These are phyloP conservation scores for Cercopithecus mona DNA, from an alignment of 2,113 vertebrate genomes.

Conservation along the genomic window DNA sequence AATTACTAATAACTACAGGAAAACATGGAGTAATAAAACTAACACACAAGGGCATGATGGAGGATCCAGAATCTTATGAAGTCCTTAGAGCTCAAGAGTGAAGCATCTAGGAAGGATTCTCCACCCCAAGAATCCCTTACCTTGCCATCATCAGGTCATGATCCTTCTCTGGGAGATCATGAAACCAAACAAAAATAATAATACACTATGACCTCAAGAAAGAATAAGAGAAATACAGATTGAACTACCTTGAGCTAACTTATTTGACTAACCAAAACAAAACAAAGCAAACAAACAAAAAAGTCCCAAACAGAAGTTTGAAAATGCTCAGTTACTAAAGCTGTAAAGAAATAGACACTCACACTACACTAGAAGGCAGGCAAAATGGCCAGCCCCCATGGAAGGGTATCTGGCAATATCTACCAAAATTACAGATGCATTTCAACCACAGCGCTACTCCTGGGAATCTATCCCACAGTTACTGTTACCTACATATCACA, in stretches of 20 bases:
- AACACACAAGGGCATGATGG: neutral
- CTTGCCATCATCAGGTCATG: neutral
- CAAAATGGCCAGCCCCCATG: neutral
- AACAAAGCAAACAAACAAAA: neutral
- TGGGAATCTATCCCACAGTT: neutral
- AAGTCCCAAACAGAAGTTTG: neutral
- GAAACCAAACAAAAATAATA: slow-evolving; percentile 20
- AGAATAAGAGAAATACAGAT: neutral
- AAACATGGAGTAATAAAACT: neutral
- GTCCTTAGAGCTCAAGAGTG: neutral
- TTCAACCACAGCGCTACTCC: neutral
- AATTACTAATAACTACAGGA: neutral
- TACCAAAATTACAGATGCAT: neutral
- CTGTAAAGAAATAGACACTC: neutral
- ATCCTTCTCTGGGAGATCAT: neutral
- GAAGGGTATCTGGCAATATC: neutral
- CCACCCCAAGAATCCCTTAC: neutral
- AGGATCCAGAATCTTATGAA: neutral
- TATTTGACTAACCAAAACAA: neutral
- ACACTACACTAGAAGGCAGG: neutral
- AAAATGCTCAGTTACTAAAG: neutral
- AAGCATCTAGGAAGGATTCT: neutral
- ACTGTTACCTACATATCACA: neutral
- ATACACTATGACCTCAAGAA: neutral
- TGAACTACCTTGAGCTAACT: neutral